A percentile compares a stretch with the other conserved stretches of the same genome.
phyloP scores from a whole-genome alignment of 2,113 vertebrate species.

The Saccopteryx leptura region DNA sequence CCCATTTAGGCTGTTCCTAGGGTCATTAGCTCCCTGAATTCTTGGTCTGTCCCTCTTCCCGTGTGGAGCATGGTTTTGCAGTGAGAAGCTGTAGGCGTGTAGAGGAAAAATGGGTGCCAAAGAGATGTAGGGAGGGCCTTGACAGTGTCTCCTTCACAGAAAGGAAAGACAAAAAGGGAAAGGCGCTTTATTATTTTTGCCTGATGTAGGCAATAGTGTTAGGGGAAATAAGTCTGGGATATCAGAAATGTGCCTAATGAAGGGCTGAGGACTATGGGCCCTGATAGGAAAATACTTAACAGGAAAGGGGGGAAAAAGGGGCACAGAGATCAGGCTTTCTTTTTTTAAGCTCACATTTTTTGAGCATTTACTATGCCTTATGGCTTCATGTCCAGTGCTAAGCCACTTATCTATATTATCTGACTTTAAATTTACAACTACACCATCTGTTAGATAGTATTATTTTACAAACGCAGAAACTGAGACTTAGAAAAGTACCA shows the following conservation, averaged over 20 bases:
- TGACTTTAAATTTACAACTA: conserved; percentile 10
- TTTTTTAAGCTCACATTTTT: background rate
- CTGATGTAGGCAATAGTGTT: background rate
- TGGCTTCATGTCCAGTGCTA: background rate
- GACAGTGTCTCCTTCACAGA: background rate
- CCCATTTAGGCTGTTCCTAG: background rate
- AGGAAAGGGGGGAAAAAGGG: background rate
- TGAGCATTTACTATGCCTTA: background rate
- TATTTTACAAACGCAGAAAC: conserved; percentile 20
- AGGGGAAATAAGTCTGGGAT: background rate
- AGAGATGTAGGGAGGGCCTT: background rate
- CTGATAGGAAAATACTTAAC: background rate
- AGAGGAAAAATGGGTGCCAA: background rate
- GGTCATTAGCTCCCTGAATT: background rate
- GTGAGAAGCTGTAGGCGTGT: background rate
- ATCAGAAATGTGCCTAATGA: background rate
- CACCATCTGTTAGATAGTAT: background rate
- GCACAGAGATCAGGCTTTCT: background rate
- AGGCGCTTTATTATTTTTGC: background rate
- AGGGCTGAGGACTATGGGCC: background rate
- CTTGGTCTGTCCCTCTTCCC: background rate
- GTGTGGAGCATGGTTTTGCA: background rate
- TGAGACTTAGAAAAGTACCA: background rate
- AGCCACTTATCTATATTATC: background rate
- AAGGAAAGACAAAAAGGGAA: background rate